phyloP scores from a whole-genome alignment of 2,888 invertebrate genomes.

The Hirtodrosophila alboralis region DNA sequence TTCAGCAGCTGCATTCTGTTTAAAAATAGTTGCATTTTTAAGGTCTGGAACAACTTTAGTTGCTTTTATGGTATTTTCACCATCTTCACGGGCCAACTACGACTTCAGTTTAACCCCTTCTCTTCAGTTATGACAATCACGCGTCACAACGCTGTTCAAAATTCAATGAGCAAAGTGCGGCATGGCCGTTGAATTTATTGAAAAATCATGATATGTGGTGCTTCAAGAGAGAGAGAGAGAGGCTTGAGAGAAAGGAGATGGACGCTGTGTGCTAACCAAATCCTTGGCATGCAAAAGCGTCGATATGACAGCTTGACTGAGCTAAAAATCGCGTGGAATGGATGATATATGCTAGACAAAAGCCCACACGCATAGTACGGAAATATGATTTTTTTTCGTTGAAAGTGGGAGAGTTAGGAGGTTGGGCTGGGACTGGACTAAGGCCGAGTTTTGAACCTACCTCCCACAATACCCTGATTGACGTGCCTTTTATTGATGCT shows the following conservation, averaged over 20 bases:
- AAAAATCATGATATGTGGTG: constrained; percentile 75
- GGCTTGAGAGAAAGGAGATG: background rate
- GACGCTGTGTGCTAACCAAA: constrained; percentile 9
- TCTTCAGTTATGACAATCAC: too few relatives aligned
- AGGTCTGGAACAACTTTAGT: too few relatives aligned
- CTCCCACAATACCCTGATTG: constrained; percentile 78
- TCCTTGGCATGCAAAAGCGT: constrained; percentile 67
- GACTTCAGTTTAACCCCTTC: background rate
- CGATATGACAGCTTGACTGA: constrained; percentile 79
- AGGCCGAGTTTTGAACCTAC: constrained; percentile 53
- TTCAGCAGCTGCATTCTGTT: too few relatives aligned
- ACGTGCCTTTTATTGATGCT: constrained; percentile 84
- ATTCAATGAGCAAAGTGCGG: constrained; percentile 75
- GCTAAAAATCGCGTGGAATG: constrained; percentile 65
- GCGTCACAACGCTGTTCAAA: constrained; percentile 54
- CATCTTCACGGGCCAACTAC: background rate
- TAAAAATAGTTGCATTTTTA: background rate
- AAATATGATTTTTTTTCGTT: constrained; percentile 65
- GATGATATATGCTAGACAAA: constrained; percentile 61
- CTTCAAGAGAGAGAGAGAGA: background rate
- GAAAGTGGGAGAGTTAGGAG: background rate
- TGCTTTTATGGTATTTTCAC: background rate
- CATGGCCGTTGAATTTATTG: constrained; percentile 72
- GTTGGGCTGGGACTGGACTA: background rate
- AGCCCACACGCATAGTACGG: constrained; percentile 50